Percentiles rank a stretch among this genome's conserved stretches.
These are phyloP conservation scores for Acronicta alni DNA, from an alignment of 2,888 invertebrate species.

Conservation along the genomic window DNA sequence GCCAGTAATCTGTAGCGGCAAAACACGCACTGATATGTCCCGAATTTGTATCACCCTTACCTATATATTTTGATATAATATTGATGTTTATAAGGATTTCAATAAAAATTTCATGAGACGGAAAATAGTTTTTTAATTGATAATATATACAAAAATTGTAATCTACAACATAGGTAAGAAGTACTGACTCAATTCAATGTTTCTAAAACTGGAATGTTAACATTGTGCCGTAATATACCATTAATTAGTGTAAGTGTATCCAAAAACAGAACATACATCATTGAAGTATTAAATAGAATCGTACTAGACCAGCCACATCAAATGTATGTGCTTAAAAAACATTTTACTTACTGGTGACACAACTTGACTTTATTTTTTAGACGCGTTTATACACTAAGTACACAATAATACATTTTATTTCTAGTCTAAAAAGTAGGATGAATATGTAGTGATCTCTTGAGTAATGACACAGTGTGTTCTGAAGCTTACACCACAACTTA, in stretches of 20 bases:
- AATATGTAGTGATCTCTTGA: neutral
- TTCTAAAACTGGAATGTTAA: slow-evolving; percentile 62
- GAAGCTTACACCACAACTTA: too few relatives aligned
- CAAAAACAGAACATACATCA: slow-evolving; percentile 44
- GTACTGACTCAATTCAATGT: slow-evolving; percentile 41
- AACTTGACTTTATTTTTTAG: neutral
- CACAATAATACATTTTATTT: neutral
- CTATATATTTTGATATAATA: slow-evolving; percentile 74
- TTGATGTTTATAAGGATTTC: slow-evolving; percentile 65
- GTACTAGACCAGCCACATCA: neutral
- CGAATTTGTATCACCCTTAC: slow-evolving; percentile 71
- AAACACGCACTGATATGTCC: slow-evolving; percentile 67
- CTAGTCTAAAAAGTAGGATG: neutral
- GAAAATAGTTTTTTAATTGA: slow-evolving; percentile 78
- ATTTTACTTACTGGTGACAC: neutral
- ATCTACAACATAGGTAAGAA: slow-evolving; percentile 45
- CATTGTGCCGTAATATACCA: slow-evolving; percentile 53
- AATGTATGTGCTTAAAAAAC: neutral
- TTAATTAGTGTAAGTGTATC: slow-evolving; percentile 47
- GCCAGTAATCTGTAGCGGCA: slow-evolving; percentile 18
- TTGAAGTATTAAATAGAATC: neutral
- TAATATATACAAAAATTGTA: slow-evolving; percentile 66
- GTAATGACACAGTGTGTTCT: neutral
- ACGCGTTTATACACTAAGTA: neutral
- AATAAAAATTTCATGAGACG: slow-evolving; percentile 69